These are phyloP conservation scores for Drosophila kikkawai DNA, from an alignment of 1,140 invertebrate genomes.

Conservation along the genomic window DNA sequence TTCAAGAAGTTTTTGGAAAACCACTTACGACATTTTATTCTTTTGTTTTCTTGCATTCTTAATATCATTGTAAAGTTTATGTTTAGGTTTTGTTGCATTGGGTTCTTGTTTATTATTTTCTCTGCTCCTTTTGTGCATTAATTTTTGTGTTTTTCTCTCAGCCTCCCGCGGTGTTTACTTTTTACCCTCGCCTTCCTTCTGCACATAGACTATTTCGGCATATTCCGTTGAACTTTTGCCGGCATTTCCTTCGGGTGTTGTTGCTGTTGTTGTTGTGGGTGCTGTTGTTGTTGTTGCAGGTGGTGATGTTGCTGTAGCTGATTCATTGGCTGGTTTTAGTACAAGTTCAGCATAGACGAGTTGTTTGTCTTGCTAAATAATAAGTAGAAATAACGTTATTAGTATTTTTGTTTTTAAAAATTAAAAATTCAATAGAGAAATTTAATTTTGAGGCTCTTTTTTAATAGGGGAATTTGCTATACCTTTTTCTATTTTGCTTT, in stretches of 20 bases:
- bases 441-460: neutral
- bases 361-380: constrained; percentile 83
- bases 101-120: constrained; percentile 36
- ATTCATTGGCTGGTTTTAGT: constrained; percentile 85
- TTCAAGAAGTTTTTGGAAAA: constrained; percentile 79
- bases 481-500: constrained; percentile 60
- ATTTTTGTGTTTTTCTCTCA: constrained; percentile 42
- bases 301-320: constrained; percentile 66
- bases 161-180: constrained; percentile 68
- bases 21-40: constrained; percentile 59
- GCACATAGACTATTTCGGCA: constrained; percentile 87
- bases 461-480: constrained; percentile 41
- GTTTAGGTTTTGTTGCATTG: constrained; percentile 62
- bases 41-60: constrained; percentile 37
- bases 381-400: neutral
- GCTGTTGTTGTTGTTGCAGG: constrained; percentile 58
- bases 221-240: constrained; percentile 87
- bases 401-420: neutral
- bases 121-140: constrained; percentile 40
- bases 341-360: constrained; percentile 88
- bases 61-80: constrained; percentile 51
- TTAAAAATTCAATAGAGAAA: neutral
- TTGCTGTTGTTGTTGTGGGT: constrained; percentile 76
- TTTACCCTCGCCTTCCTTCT: constrained; percentile 68
- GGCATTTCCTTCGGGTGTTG: constrained; percentile 45